Conservation (phyloP, 2,888 invertebrate genomes). For the Archips xylosteana region DNA sequence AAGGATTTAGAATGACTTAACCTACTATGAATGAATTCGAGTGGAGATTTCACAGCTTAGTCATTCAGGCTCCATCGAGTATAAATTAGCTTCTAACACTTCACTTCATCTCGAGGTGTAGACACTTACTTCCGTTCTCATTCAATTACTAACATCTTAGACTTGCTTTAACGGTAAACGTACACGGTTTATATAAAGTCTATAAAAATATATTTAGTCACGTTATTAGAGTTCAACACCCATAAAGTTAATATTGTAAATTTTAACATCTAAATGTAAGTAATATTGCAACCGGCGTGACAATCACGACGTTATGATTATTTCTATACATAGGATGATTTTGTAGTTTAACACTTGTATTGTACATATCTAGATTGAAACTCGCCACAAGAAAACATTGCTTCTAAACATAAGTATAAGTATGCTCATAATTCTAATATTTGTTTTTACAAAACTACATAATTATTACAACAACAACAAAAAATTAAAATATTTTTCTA, state of each 20-base stretch:
- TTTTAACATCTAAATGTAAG: background rate
- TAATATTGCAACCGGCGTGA: conserved; percentile 15
- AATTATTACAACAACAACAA: conserved; percentile 45
- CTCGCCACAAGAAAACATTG: conserved; percentile 27
- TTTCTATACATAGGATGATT: background rate
- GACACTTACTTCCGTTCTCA: background rate
- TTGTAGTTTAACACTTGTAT: background rate
- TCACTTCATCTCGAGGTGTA: background rate
- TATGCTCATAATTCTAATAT: conserved; percentile 20
- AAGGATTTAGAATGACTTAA: conserved; percentile 13
- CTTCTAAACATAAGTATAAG: conserved; percentile 29
- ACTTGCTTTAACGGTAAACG: background rate
- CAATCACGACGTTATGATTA: background rate
- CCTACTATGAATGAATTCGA: conserved; percentile 32
- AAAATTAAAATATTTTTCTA: conserved; percentile 47
- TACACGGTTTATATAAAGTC: conserved; percentile 13
- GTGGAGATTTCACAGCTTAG: conserved; percentile 14
- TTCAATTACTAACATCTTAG: background rate
- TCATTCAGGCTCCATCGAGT: conserved; percentile 32
- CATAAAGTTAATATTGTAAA: conserved; percentile 16
- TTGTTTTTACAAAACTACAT: conserved; percentile 37
- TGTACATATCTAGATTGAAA: conserved; percentile 17
- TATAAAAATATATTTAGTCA: conserved; percentile 33
- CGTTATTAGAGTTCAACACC: background rate
- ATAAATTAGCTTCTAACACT: conserved; percentile 2